A percentile compares a stretch with the other conserved stretches of the same genome.
Conservation (phyloP, 2,113 vertebrate species). For the Microtus richardsoni region DNA sequence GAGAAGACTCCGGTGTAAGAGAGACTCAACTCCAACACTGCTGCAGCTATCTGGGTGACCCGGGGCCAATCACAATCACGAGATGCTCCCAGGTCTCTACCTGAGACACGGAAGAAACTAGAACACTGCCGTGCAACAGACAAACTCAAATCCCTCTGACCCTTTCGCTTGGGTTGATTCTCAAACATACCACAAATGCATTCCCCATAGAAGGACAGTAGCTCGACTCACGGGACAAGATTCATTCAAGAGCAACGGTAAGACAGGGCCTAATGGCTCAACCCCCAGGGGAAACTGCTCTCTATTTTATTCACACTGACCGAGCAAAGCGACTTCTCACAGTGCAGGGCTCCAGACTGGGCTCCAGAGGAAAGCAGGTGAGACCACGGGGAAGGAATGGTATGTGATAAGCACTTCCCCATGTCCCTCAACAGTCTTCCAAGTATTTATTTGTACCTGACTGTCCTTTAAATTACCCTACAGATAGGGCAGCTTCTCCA, state of each 20-base stretch:
- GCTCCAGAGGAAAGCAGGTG: not conserved
- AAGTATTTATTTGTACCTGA: not conserved
- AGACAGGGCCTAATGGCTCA: not conserved
- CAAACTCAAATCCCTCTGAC: not conserved
- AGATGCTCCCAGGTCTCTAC: not conserved
- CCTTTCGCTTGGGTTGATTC: not conserved
- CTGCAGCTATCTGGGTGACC: not conserved
- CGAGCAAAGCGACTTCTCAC: not conserved
- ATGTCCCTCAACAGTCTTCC: not conserved
- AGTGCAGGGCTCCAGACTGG: not conserved
- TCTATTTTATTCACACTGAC: not conserved
- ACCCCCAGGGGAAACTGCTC: not conserved
- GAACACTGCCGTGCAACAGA: not conserved
- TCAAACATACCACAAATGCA: not conserved
- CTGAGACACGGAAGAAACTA: not conserved
- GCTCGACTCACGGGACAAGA: not conserved
- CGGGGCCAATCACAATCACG: not conserved
- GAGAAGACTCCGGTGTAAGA: not conserved
- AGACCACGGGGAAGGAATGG: fast-evolving
- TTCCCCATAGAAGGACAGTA: not conserved
- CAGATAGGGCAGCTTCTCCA: not conserved
- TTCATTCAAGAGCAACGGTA: not conserved
- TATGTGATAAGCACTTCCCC: not conserved
- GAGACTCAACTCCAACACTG: not conserved
- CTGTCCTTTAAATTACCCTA: not conserved